Conservation (phyloP, 1,140 invertebrate species). For the Planococcus citri region DNA sequence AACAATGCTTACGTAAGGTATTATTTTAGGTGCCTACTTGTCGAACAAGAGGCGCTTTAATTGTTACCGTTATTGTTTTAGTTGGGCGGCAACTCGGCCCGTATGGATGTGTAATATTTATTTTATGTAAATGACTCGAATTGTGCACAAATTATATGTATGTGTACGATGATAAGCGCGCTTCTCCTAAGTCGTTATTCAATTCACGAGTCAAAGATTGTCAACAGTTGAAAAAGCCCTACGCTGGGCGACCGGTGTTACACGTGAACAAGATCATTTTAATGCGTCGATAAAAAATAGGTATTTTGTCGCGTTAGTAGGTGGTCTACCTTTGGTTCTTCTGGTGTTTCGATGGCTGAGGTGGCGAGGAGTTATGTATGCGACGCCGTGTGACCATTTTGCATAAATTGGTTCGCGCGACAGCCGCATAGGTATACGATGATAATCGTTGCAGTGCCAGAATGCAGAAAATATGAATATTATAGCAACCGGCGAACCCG, state of each 20-base stretch:
- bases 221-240: neutral
- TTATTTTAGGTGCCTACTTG: too few species aligned
- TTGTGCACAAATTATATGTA: neutral
- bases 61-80: too few species aligned
- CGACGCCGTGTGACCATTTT: neutral
- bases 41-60: too few species aligned
- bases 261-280: conserved; percentile 6
- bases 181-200: neutral
- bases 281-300: neutral
- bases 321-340: neutral
- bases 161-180: neutral
- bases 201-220: conserved; percentile 1
- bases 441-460: neutral
- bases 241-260: neutral
- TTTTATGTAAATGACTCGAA: neutral
- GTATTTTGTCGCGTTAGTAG: conserved; percentile 6
- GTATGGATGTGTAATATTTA: neutral
- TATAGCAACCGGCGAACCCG: too few species aligned
- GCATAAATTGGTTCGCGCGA: neutral
- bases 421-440: neutral
- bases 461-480: neutral
- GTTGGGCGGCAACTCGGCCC: too few species aligned
- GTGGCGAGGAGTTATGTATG: too few species aligned
- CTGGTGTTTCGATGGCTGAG: too few species aligned
- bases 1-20: too few species aligned